Conservation (phyloP, 2,888 invertebrate species). For the Hypselothyrea guttata region DNA sequence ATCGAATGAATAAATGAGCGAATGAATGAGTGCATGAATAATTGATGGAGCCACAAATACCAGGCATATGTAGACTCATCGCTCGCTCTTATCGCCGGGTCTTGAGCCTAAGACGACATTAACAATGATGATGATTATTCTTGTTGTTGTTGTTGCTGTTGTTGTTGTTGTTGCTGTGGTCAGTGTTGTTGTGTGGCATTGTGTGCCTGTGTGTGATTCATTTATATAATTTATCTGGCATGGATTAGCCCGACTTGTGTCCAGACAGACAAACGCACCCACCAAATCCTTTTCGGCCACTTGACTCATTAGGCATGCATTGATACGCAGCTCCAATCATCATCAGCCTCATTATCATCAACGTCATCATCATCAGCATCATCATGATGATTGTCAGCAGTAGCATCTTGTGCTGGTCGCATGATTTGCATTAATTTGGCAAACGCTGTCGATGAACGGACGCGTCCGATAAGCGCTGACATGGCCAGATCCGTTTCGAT, state of each 20-base stretch:
- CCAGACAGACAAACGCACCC: conserved; percentile 51
- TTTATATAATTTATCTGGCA: conserved; percentile 74
- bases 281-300: conserved; percentile 72
- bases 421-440: conserved; percentile 78
- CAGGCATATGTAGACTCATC: conserved; percentile 63
- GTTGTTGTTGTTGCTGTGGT: conserved; percentile 35
- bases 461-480: conserved; percentile 73
- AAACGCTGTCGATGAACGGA: conserved; percentile 71
- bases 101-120: conserved; percentile 56
- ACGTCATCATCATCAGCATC: conserved; percentile 8
- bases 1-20: conserved; percentile 42
- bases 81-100: conserved; percentile 60
- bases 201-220: conserved; percentile 63
- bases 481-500: conserved; percentile 53
- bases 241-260: conserved; percentile 58
- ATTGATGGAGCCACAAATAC: conserved; percentile 54
- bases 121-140: too few relatives aligned
- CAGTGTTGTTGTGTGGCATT: conserved; percentile 9
- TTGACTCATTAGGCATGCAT: conserved; percentile 77
- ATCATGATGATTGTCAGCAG: conserved; percentile 34
- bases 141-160: conserved; percentile 42
- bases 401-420: conserved; percentile 61
- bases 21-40: conserved; percentile 50
- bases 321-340: conserved; percentile 49
- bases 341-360: conserved; percentile 19